Conservation (phyloP, 2,113 vertebrate species). For the Danionella cerebrum region DNA sequence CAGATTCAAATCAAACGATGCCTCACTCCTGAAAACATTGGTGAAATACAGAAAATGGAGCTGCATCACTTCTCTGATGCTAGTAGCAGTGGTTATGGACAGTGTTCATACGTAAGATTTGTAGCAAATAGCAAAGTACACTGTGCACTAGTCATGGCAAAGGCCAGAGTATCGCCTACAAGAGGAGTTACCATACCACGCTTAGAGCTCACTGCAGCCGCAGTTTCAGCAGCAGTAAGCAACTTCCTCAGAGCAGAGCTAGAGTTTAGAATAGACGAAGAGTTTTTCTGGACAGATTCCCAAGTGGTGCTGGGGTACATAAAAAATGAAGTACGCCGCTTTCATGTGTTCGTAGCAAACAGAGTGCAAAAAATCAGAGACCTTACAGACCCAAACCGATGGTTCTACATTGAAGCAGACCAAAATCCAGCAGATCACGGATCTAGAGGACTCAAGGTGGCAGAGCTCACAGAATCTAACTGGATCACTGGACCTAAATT, state of each 20-base stretch:
- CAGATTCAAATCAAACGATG: not conserved
- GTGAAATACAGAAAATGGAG: not conserved
- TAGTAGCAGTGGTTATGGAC: constrained; percentile 1
- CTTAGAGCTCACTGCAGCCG: constrained; percentile 13
- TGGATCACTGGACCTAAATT: constrained; percentile 31
- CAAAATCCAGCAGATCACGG: constrained; percentile 25
- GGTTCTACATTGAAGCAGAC: constrained; percentile 1
- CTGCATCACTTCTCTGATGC: constrained; percentile 24
- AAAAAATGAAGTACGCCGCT: constrained; percentile 24
- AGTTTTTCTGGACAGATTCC: not conserved
- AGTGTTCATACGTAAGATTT: constrained; percentile 11
- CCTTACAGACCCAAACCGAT: not conserved
- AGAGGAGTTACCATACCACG: constrained; percentile 2
- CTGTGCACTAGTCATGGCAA: constrained; percentile 3
- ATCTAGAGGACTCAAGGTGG: constrained; percentile 25
- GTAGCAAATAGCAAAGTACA: constrained; percentile 9
- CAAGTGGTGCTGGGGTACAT: constrained; percentile 11
- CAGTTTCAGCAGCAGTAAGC: constrained; percentile 8
- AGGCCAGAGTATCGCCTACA: not conserved
- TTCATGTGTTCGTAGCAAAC: constrained; percentile 24
- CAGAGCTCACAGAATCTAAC: constrained; percentile 16
- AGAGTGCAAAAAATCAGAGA: constrained; percentile 22
- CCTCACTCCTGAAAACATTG: not conserved
- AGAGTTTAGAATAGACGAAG: constrained; percentile 12
- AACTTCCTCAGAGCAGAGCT: constrained; percentile 10